Base-by-base conservation (phyloP, 2,888 invertebrate species). In the Hanleya hanleyi region DNA sequence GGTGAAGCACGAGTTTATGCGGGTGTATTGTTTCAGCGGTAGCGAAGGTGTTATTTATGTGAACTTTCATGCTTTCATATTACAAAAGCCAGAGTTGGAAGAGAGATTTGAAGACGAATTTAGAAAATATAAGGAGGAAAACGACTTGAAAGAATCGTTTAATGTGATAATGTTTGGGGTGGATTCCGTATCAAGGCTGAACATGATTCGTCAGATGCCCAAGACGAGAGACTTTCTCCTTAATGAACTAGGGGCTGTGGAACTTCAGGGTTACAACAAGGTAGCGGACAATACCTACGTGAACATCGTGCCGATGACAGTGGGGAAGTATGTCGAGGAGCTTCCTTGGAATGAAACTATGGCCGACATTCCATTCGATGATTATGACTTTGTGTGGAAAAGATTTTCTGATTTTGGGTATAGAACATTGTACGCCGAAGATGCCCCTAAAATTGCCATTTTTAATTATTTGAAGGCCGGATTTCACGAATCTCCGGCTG, bases 281-380 rank as follows among this genome's bases (percentile, higher is more conserved):
- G 95, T 98, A 9, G 98, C 94, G 2, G 97, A 97, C 90, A 98
- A 97, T 89, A 97, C 97, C 0, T 97, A 95, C 88, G 96, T 97
- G 0, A 98, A 98, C 90, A 89, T 98, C 73, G 93, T 95, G 7
- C 95, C 97, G 0, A 93, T 96, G 76, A 91, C 97, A 15, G 93
- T 94, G 0, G 97, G 97, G 0, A 82, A 77, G 50, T 84, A 77
- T 73, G 77, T 83, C 4, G 77, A 82, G 29, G 83, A 85, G 41
- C 66, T 84, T 22, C 80, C 79, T 1, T 82, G 81, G 82, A 91
- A 92, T 18, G 86, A 91, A 0, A 90, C 91, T 61, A 91, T 92
- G 37, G 51, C 65, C 18, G 71, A 76, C n/a, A 47, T 71, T 5
- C 78, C 81, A n/a, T 89, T 87, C 71, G 97, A 97, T 86, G 91